Base-by-base conservation (phyloP, 2,113 vertebrate genomes). In the Eulacestoma nigropectus region DNA sequence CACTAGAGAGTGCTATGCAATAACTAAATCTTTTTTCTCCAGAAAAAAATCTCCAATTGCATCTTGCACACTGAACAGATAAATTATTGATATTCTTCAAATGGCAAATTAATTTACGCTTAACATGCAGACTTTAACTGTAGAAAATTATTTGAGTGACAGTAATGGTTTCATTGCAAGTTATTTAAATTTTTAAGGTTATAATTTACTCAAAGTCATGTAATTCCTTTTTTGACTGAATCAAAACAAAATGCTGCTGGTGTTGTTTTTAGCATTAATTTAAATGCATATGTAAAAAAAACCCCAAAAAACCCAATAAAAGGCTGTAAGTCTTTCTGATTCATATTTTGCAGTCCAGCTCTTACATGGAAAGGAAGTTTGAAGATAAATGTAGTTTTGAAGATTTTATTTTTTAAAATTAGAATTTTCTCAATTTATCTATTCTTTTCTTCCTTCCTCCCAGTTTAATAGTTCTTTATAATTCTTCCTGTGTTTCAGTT, bases 121-220 rank as follows among this genome's bases (percentile, higher is more conserved):
- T 97, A 97, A 91, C 93, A 87, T 96, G 90, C 95, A 95, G 78
- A 64, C 85, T 96, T 96, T 90, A 97, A 92, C 89, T 96, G 86
- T 91, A 84, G 84, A 94, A 95, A 96, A 93, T 94, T 96, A 67
- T 93, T 95, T 98, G 96, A 97, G 93, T 97, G 91, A 94, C 97
- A 97, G 52, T 97, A 98, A 98, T 98, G 82, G 70, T 94, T 97
- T 97, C 80, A 96, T 95, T 97, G 92, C 74, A 95, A 97, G 75
- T 97, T 97, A 96, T 88, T 97, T 97, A 92, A 97, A 96, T 95
- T 97, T 97, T 96, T 96, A 95, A 96, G 85, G 70, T 90, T 91
- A 69, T 97, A 94, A 97, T 98, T 97, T 97, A 91, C 83, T 91
- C 55, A 83, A 95, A 95, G 96, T 87, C 92, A 56, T 95, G 33